These are phyloP conservation scores for Periplaneta americana DNA, from an alignment of 1,140 invertebrate genomes.

Conservation along the genomic window DNA sequence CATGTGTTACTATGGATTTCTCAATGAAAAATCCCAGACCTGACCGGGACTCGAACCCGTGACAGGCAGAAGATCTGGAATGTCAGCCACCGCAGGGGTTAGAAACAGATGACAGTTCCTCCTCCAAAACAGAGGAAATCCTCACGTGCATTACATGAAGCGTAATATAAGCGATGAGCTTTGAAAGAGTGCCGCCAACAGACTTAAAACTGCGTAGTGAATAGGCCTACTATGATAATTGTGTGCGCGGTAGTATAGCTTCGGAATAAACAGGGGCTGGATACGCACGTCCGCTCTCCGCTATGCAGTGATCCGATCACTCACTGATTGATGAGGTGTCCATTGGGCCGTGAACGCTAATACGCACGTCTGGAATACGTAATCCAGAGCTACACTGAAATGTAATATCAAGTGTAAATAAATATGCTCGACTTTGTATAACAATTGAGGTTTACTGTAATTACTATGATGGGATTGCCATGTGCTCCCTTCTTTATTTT, in stretches of 20 bases:
- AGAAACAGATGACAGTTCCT: no score
- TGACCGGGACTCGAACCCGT: no score
- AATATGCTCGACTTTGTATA: not conserved
- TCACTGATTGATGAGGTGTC: not conserved
- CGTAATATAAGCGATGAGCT: no score
- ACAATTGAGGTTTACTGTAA: not conserved
- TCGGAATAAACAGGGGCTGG: not conserved
- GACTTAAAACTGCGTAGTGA: not conserved
- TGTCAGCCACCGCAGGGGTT: no score
- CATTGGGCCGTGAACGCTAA: not conserved
- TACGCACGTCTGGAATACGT: not conserved
- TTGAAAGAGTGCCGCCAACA: not conserved
- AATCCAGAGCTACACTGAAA: not conserved
- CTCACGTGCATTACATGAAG: no score
- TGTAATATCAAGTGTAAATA: not conserved
- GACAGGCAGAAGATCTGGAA: no score
- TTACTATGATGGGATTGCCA: not conserved
- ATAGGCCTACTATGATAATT: not conserved
- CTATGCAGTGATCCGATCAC: not conserved
- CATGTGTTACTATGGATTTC: no score
- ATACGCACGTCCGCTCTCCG: not conserved
- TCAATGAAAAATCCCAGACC: no score
- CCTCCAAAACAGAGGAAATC: no score
- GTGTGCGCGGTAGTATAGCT: not conserved
- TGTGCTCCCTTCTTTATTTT: not conserved